Percentiles rank a stretch among this genome's conserved stretches.
Conservation (phyloP, 2,888 invertebrate species). For the Lacanobia oleracea region DNA sequence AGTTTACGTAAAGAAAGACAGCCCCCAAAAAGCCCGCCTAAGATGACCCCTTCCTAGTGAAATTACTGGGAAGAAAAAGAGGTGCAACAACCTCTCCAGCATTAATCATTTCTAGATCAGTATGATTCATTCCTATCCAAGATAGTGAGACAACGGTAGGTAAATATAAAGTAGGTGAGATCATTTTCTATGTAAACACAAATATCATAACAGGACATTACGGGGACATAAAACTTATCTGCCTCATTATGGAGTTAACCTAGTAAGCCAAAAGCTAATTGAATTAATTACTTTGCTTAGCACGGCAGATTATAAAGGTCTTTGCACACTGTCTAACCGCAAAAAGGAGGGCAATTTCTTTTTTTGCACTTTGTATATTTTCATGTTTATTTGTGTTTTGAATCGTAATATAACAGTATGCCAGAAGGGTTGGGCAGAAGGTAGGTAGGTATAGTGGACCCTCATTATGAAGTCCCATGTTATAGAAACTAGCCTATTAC, state of each 20-base stretch:
- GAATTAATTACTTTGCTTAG: constrained; percentile 31
- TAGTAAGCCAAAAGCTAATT: constrained; percentile 30
- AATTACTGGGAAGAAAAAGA: too few species aligned
- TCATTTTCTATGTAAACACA: background rate
- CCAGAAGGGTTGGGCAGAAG: too few species aligned
- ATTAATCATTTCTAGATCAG: background rate
- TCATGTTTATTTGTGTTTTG: background rate
- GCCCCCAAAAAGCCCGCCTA: too few species aligned
- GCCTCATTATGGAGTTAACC: constrained; percentile 22
- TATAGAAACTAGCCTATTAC: too few species aligned
- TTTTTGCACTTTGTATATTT: background rate
- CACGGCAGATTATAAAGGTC: constrained; percentile 4
- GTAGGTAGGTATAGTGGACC: too few species aligned
- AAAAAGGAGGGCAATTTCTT: background rate
- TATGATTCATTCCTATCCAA: constrained; percentile 9
- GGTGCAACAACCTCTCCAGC: too few species aligned
- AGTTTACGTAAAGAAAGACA: too few species aligned
- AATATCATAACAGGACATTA: constrained; percentile 10
- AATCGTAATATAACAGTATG: too few species aligned
- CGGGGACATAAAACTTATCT: constrained; percentile 12
- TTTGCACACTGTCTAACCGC: background rate
- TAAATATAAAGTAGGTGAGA: constrained; percentile 13
- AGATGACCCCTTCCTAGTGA: too few species aligned
- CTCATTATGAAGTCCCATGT: too few species aligned
- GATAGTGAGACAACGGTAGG: constrained; percentile 1